Conservation (phyloP, 2,797 vertebrate genomes). For the Eleutherodactylus coqui region DNA sequence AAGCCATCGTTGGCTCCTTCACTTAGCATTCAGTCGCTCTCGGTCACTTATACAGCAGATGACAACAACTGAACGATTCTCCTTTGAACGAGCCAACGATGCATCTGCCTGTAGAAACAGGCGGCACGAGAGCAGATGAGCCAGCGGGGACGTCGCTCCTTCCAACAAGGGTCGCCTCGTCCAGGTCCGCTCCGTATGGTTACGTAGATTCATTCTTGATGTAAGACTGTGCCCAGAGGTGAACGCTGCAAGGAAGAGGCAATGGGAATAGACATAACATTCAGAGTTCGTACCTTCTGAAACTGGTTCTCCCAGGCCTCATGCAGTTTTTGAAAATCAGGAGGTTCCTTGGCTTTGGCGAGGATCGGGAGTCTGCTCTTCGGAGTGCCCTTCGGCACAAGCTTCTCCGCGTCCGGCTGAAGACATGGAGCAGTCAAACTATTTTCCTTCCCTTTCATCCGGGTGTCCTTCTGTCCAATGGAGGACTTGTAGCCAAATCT, state of each 20-base stretch:
- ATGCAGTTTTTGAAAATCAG: constrained; percentile 51
- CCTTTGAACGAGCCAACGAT: too few species aligned
- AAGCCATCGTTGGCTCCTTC: too few species aligned
- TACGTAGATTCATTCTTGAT: too few species aligned
- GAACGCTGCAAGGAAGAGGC: background rate
- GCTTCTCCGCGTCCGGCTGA: background rate
- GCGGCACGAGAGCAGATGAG: too few species aligned
- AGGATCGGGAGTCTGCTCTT: constrained; percentile 71
- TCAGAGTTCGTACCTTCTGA: constrained; percentile 67
- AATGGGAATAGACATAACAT: background rate
- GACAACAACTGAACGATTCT: too few species aligned
- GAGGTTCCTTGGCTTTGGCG: constrained; percentile 60
- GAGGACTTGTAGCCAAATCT: background rate
- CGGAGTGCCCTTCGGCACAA: constrained; percentile 42
- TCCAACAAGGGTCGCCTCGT: too few species aligned
- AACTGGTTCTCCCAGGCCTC: constrained; percentile 68
- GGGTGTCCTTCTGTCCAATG: background rate
- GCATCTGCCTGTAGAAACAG: too few species aligned
- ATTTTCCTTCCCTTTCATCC: constrained; percentile 25
- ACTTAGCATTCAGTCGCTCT: too few species aligned
- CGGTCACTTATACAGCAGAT: too few species aligned
- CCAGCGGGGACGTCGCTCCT: too few species aligned
- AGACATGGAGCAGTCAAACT: background rate
- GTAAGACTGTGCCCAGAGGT: too few species aligned
- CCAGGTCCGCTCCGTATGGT: too few species aligned